Base-by-base conservation (phyloP, 2,113 vertebrate species). In the Oxyura jamaicensis region DNA sequence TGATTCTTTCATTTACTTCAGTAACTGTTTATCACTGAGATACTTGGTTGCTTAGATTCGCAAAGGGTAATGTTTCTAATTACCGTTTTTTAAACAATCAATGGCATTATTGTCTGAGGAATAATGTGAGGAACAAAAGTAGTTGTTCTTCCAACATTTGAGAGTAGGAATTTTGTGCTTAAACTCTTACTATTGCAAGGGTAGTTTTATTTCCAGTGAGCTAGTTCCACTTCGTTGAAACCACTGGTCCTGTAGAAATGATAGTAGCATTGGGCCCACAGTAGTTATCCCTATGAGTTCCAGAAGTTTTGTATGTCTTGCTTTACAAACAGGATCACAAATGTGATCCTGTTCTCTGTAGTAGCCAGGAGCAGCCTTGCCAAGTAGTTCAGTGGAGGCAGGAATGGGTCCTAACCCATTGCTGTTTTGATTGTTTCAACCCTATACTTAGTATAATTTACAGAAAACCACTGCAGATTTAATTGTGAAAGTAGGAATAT, bases 361-460 rank as follows among this genome's bases (percentile, higher is more conserved):
- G 69, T 1, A 77, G 75, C 87, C 83, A 50, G 42, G 75, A 86
- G 76, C 50, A 83, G 8, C 71, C 79, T 66, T 60, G 56, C 52
- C 83, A 68, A 63, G 59, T 1, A 26, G 81, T 39, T 87, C 71
- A 55, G 69, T n/a, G 52, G 41, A 81, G 67, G 42, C 81, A 94
- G 80, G n/a, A 84, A 60, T 68, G 36, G 83, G 55, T 79, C 94
- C 74, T 77, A 33, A 41, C 33, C 31, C 91, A 68, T 62, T 79
- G 83, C 12, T 21, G 44, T 15, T 86, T 81, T 75, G 41, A 63
- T 62, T 68, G 10, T 81, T 96, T 86, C 60, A 80, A 81, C 63
- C 79, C 86, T 80, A 2, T 80, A 85, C 19, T 96, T 97, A 83
- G 19, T 13, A 16, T 56, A 85, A 86, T 72, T 36, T 19, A 41